Evolutionary conservation across 2,888 invertebrate species (phyloP), one percentile per base, ranked within the genome.

Genomic region (Cylloceria caligata): DNA sequence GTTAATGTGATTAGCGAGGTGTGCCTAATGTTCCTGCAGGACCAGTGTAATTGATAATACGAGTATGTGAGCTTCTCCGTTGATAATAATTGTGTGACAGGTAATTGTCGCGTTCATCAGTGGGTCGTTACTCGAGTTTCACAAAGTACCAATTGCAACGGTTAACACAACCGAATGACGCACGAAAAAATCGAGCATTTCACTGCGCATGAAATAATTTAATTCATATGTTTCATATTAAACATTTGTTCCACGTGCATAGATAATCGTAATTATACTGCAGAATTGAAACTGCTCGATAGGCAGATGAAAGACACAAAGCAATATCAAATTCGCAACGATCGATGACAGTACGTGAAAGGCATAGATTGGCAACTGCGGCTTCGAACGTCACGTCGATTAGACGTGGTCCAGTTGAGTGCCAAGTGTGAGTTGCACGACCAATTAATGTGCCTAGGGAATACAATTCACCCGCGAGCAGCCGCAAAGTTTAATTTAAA

Each of bases 1-100:
- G 65, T 78, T 78, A 67, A 78, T 62, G 55, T 11, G 72, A 78
- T 78, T 78, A 78, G 65, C 78, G 78, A 67, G 57, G 36, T 57
- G 72, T 65, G 72, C 45, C 65, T 78, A 78, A 72, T 67, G 55
- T 65, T 47, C 72, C 78, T 5, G 13, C 45, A 60, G 72, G 24
- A 67, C 47, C 24, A 39, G 73, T 24, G 73, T 64, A 74, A 64
- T 74, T 64, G 73, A 74, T 74, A 64, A 74, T 64, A 55, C 52
- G 39, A 16, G 49, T 64, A 36, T 9, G 52, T 39, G 39, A 27
- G 39, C 42, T 39, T 65, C 39, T 9, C n/a, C 52, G 64, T 45
- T 57, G 27, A 57, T 67, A 75, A 67, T 55, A 42, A 67, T 57
- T 13, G 19, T 45, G 21, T 13, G 42, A 55, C 27, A 30, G 27